Evolutionary conservation across 2,888 invertebrate genomes (phyloP).

Genomic region (Cheilosia vernalis): DNA sequence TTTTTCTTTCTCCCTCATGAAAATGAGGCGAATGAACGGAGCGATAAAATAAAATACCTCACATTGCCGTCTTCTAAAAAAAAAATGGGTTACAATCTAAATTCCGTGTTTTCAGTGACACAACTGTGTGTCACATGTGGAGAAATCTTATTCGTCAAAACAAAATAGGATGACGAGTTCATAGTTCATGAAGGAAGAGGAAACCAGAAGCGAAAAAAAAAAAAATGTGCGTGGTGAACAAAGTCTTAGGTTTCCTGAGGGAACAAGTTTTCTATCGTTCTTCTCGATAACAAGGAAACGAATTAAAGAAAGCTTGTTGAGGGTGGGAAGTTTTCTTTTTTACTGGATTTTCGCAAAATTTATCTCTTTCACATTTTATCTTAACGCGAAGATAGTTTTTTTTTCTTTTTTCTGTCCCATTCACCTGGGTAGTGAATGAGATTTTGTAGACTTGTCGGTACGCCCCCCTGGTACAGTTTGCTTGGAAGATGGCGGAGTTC

Average conservation of each 20-base stretch:
- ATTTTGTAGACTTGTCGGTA: conserved; percentile 36
- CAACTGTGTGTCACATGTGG: conserved; percentile 33
- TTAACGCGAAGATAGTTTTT: conserved; percentile 1
- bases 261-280: conserved; percentile 8
- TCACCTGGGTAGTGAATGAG: conserved; percentile 22
- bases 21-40: conserved; percentile 55
- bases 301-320: conserved; percentile 51
- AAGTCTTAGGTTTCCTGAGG: conserved; percentile 23
- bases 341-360: conserved; percentile 49
- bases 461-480: conserved; percentile 36
- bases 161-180: conserved; percentile 32
- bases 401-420: not conserved
- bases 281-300: conserved; percentile 59
- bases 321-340: conserved; percentile 18
- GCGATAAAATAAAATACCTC: conserved; percentile 50
- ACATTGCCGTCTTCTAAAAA: not conserved
- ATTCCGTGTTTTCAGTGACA: conserved; percentile 19
- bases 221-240: conserved; percentile 1
- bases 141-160: not conserved
- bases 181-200: conserved; percentile 18
- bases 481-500: conserved; percentile 18
- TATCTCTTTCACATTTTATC: conserved; percentile 46
- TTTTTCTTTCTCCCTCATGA: conserved; percentile 15
- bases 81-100: conserved; percentile 57
- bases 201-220: not conserved